Conservation (phyloP, 2,113 vertebrate species). For the Triplophysa dalaica region DNA sequence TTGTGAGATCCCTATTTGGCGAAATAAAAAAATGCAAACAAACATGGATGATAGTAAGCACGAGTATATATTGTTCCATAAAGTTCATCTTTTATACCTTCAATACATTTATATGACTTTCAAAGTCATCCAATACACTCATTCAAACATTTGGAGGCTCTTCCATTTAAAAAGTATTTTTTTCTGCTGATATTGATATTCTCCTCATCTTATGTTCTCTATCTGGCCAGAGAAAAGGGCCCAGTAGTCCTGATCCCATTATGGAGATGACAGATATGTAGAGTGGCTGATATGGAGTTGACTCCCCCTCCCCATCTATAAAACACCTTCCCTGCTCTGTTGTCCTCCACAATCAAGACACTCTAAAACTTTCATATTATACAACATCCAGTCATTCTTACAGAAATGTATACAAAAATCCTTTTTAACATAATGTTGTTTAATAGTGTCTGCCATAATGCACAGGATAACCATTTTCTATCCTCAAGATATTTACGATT, state of each 20-base stretch:
- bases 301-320: conserved; percentile 17
- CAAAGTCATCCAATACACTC: not conserved
- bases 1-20: no score
- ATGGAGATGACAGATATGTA: conserved; percentile 20
- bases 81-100: no score
- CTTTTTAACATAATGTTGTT: not conserved
- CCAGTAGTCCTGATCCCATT: not conserved
- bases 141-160: not conserved
- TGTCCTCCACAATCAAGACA: not conserved
- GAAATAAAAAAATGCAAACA: no score
- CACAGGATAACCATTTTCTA: not conserved
- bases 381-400: not conserved
- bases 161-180: not conserved
- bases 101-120: no score
- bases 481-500: not conserved
- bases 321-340: not conserved
- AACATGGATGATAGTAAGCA: no score
- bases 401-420: not conserved
- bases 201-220: conserved; percentile 1
- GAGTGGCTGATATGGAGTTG: conserved; percentile 12
- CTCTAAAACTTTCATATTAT: conserved; percentile 4
- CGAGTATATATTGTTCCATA: no score
- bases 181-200: not conserved
- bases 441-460: not conserved
- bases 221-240: not conserved